These are phyloP conservation scores for Hirtodrosophila cameraria DNA, from an alignment of 2,888 invertebrate genomes.

Conservation along the genomic window DNA sequence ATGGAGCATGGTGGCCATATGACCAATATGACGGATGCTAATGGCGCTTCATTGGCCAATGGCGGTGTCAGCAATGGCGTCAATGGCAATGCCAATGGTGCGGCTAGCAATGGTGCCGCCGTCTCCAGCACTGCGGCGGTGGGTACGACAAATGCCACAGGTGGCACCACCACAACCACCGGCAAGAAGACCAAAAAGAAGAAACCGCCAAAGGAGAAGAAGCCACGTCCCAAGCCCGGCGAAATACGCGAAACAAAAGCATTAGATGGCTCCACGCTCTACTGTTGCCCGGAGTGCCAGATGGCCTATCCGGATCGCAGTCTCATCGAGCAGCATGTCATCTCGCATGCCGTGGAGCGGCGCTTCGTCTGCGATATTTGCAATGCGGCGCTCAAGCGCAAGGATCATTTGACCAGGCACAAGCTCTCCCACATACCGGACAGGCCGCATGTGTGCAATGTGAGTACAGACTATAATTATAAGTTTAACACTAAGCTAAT, in stretches of 20 bases:
- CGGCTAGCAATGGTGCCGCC: slow-evolving; percentile 70
- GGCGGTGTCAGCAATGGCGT: slow-evolving; percentile 62
- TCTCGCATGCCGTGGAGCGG: slow-evolving; percentile 93
- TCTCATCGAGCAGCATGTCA: slow-evolving; percentile 92
- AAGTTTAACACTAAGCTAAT: not conserved
- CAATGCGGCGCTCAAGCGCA: slow-evolving; percentile 93
- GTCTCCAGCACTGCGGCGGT: slow-evolving; percentile 84
- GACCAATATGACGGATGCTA: slow-evolving; percentile 80
- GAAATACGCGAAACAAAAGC: slow-evolving; percentile 86
- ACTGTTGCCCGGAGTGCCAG: slow-evolving; percentile 94
- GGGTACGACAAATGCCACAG: slow-evolving; percentile 84
- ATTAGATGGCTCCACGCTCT: slow-evolving; percentile 92
- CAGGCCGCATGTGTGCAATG: slow-evolving; percentile 93
- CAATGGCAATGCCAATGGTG: slow-evolving; percentile 65
- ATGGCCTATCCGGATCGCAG: slow-evolving; percentile 95
- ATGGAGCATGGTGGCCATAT: slow-evolving; percentile 82
- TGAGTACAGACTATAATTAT: slow-evolving; percentile 58
- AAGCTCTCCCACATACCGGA: slow-evolving; percentile 95
- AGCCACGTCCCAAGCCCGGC: slow-evolving; percentile 89
- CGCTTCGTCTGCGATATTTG: slow-evolving; percentile 95
- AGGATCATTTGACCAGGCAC: slow-evolving; percentile 93
- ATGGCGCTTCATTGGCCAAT: slow-evolving; percentile 60
- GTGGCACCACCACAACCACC: slow-evolving; percentile 80
- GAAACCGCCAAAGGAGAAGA: slow-evolving; percentile 89
- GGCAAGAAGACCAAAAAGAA: slow-evolving; percentile 85